Base-by-base conservation (phyloP, 2,797 vertebrate species). In the Clarias pachynema region DNA sequence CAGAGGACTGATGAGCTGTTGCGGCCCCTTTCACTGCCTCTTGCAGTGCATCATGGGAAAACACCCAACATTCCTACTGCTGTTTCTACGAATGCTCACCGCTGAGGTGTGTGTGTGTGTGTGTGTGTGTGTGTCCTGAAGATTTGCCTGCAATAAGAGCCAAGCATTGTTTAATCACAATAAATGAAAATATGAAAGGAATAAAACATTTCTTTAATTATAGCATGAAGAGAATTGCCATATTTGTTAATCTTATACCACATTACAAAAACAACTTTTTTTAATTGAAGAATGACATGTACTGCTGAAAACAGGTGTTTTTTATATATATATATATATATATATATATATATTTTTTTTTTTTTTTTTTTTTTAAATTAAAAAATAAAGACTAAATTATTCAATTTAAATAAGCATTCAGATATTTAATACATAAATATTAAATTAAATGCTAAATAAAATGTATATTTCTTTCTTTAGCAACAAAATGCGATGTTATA, bases 1-100 rank as follows among this genome's bases (percentile, higher is more conserved):
- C 60, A 84, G 84, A 83, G 49, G 69, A 44, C 85, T 40, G 77
- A 88, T 88, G 89, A 84, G 84, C 72, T 87, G 49, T 84, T 63
- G 85, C n/a, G 44, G 68, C 83, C 34, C 77, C 79, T 83, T 68
- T 86, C 78, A 81, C 70, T 59, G 72, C 62, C 85, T 84, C 53
- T 65, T 44, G 29, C 80, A 63, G 82, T 77, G 62, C 81, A 84
- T 56, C 73, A 90, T 89, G 89, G 73, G 82, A 73, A 78, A 81
- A 20, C 69, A 16, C 40, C 79, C 7, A 16, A 78, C 75, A 53
- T 87, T 84, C 68, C 72, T 85, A 62, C 66, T 88, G 62, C 31
- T 88, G 81, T 24, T 90, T 15, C 57, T 84, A 59, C 20, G 73
- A 22, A 70, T 88, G 18, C 56, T 87, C 68, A 49, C 31, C 10